phyloP scores from a whole-genome alignment of 2,888 invertebrate genomes.

The Athripsodes cinereus region DNA sequence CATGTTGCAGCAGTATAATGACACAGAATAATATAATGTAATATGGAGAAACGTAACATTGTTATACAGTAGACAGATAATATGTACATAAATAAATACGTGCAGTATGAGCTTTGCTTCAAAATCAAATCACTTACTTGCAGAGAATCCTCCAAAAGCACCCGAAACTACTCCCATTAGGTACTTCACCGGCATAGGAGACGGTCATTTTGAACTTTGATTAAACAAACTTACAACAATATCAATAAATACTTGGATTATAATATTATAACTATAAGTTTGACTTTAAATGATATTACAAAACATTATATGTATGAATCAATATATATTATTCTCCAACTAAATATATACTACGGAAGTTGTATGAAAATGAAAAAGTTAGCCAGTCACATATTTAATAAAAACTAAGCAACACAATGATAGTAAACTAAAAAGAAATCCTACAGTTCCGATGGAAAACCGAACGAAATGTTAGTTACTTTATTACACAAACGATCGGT shows the following conservation, averaged over 20 bases:
- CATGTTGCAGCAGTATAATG: too few relatives aligned
- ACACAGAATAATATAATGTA: too few relatives aligned
- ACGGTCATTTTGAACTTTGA: slow-evolving; percentile 61
- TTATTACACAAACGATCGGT: background rate
- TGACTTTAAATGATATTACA: too few relatives aligned
- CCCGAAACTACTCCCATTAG: slow-evolving; percentile 87
- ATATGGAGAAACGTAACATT: too few relatives aligned
- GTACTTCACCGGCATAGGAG: slow-evolving; percentile 85
- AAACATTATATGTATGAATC: too few relatives aligned
- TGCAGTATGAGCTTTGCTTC: too few relatives aligned
- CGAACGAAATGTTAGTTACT: background rate
- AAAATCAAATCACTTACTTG: slow-evolving; percentile 58
- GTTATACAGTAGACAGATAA: too few relatives aligned
- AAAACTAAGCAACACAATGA: background rate
- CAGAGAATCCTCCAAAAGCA: slow-evolving; percentile 87
- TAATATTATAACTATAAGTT: background rate
- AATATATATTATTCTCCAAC: too few relatives aligned
- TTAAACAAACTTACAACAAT: background rate
- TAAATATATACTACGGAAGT: too few relatives aligned
- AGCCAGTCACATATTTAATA: background rate
- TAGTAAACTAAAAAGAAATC: background rate
- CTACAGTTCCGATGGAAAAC: background rate
- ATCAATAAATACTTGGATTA: background rate
- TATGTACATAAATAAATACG: too few relatives aligned
- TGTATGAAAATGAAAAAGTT: background rate